Percentiles rank a stretch among this genome's conserved stretches.
phyloP scores from a whole-genome alignment of 53 echinoderm and acorn worm species.

The Astropecten irregularis region DNA sequence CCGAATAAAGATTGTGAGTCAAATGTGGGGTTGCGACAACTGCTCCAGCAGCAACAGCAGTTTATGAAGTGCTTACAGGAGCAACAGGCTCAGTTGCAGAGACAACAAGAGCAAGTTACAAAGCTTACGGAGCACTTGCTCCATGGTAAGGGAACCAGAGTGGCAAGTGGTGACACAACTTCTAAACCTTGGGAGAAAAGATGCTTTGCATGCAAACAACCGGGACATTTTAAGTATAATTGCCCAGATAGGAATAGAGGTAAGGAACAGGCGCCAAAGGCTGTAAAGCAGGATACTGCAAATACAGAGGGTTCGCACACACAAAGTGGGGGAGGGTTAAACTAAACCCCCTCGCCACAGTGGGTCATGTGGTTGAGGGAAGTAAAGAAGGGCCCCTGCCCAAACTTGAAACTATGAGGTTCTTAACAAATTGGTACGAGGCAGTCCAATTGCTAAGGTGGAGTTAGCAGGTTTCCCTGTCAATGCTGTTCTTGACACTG shows the following conservation, averaged over 20 bases:
- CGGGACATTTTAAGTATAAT: neutral
- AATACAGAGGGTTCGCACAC: neutral
- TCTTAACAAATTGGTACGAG: too few species aligned
- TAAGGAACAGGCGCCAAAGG: neutral
- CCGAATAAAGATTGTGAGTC: neutral
- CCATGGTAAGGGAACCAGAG: neutral
- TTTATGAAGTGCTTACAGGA: neutral
- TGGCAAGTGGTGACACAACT: neutral
- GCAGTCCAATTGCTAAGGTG: too few species aligned
- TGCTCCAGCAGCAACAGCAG: neutral
- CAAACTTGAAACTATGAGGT: too few species aligned
- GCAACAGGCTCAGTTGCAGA: neutral
- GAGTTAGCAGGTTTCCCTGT: too few species aligned
- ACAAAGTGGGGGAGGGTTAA: neutral
- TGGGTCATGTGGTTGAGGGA: neutral
- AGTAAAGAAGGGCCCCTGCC: neutral
- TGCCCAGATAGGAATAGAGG: neutral
- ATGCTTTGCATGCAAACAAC: neutral
- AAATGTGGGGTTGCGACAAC: neutral
- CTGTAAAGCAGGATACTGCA: too few species aligned
- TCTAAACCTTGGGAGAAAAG: neutral
- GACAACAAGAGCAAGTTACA: neutral
- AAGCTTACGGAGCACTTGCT: neutral
- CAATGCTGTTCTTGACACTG: too few species aligned
- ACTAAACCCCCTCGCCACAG: neutral